Conservation (phyloP, 2,797 vertebrate genomes). For the Sebastes matsubarae region DNA sequence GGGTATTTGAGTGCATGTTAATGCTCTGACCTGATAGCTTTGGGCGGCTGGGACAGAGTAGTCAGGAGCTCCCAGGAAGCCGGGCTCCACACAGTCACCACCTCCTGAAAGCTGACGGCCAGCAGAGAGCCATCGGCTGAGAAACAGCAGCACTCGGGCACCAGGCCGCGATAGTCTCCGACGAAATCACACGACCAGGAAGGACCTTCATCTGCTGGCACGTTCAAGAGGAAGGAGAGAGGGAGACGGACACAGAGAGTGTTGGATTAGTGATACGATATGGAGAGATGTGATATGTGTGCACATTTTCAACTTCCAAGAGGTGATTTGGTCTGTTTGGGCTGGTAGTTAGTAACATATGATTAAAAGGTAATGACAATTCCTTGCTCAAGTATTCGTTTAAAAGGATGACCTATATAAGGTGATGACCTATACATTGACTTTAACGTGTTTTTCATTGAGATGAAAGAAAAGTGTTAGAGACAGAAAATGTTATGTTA, state of each 20-base stretch:
- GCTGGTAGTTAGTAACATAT: background rate
- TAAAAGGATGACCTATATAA: background rate
- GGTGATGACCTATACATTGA: background rate
- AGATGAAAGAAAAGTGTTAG: background rate
- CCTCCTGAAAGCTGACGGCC: conserved; percentile 91
- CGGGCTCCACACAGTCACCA: conserved; percentile 91
- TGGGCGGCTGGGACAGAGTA: conserved; percentile 93
- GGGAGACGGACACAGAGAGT: background rate
- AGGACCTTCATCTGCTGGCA: conserved; percentile 68
- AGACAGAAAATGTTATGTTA: background rate
- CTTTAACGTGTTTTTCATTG: background rate
- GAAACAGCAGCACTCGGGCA: conserved; percentile 89
- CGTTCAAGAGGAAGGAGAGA: background rate
- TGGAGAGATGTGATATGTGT: too few relatives aligned
- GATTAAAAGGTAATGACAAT: background rate
- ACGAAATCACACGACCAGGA: conserved; percentile 96
- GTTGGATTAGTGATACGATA: too few relatives aligned
- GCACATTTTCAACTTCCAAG: background rate
- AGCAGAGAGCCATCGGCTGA: conserved; percentile 94
- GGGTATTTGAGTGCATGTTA: background rate
- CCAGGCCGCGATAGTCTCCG: conserved; percentile 90
- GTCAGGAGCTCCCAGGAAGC: conserved; percentile 91
- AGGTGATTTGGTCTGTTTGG: background rate
- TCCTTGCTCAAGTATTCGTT: background rate
- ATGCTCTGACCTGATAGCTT: conserved; percentile 85